Base-by-base conservation (phyloP, 1,140 invertebrate genomes). In the Archegozetes longisetosus region DNA sequence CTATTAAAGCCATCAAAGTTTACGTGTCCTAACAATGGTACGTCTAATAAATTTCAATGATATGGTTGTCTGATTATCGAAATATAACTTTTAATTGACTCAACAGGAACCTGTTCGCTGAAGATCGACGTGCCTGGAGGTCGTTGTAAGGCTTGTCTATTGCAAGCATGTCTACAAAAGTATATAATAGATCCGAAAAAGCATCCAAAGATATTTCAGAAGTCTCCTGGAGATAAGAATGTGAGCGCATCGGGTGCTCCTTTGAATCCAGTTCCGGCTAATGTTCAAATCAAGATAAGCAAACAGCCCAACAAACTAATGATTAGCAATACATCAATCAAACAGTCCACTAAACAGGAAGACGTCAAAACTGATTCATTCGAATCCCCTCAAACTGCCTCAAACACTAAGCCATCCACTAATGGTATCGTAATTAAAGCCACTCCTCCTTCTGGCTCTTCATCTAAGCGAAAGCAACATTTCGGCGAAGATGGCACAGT, bases 161-260 rank as follows among this genome's bases (percentile, higher is more conserved):
- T 62, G 2, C 48, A 49, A 26, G 61, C 61, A 14, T 62, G 61
- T 26, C 40, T 62, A 24, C 52, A 61, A 2, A 62, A 63, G 22
- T 62, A 62, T 48, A 61, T 52, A 6, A 51, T 62, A 3, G 61
- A 62, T 40, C 48, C 62, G 1, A 55, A 62, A 47, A 58, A 58
- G 27, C 55, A 58, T 28, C n/a, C 29, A n/a, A 58, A 58, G 2
- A 58, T 58, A 48, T 58, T 53, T 22, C 12, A 54, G 1, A 26
- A 29, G 22, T 9, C 32, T 17, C 32, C 32, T 17, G 32, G 32
- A 40, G 12, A 29, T 54, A n/a, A 20, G 1, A 29, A 29, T 25
- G n/a, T 13, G 17, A 2, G 2, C 2, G 20, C n/a, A 2, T 6
- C 6, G 17, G 6, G 6, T 6, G 32, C 6, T 40, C 6, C 6